Evolutionary conservation across 2,113 vertebrate genomes (phyloP).

Genomic region (Dendropsophus ebraccatus): DNA sequence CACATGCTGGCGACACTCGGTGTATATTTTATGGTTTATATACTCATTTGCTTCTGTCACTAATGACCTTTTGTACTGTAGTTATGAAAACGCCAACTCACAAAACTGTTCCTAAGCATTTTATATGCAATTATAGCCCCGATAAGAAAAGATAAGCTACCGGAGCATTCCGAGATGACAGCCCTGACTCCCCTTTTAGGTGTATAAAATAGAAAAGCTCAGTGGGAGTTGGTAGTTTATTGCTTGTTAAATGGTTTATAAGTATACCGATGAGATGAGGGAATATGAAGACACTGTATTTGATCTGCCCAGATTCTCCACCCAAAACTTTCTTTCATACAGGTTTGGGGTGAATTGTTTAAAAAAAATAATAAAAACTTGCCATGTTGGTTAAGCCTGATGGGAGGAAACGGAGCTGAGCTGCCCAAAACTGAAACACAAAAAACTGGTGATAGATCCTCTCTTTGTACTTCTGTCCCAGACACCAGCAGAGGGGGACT

Average conservation of each 20-base stretch:
- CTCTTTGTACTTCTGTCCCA: neutral
- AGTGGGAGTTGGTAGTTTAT: neutral
- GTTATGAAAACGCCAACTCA: neutral
- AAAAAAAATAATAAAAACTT: neutral
- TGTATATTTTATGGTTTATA: neutral
- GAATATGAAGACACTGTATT: neutral
- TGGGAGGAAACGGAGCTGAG: neutral
- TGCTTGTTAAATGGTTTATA: constrained; percentile 10
- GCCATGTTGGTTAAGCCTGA: neutral
- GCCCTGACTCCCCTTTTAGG: neutral
- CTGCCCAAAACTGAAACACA: neutral
- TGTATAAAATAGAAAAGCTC: neutral
- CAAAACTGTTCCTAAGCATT: neutral
- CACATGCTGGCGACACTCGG: neutral
- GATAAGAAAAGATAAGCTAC: neutral
- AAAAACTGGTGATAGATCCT: neutral
- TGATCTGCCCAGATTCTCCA: constrained; percentile 29
- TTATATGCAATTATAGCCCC: neutral
- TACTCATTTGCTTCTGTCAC: neutral
- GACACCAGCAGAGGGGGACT: no score
- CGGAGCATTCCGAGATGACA: neutral
- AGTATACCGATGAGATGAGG: neutral
- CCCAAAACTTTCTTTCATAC: neutral
- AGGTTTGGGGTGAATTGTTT: neutral
- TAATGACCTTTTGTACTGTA: constrained; percentile 23